A percentile compares a stretch with the other conserved stretches of the same genome.
These are phyloP conservation scores for Rhadinocentrus ornatus DNA, from an alignment of 2,797 vertebrate species.

Conservation along the genomic window DNA sequence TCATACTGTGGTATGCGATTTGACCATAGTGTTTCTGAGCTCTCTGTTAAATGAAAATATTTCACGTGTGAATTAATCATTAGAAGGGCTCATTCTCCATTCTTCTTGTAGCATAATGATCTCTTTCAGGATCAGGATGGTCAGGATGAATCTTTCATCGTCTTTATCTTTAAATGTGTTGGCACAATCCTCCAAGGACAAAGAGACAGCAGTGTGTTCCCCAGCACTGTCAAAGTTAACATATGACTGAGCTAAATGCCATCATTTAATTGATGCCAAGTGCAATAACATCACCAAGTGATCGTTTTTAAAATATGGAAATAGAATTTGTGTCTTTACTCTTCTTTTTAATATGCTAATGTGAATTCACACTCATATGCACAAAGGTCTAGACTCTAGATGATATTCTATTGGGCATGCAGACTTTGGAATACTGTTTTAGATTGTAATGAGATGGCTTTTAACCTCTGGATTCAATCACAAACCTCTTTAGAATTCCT, in stretches of 20 bases:
- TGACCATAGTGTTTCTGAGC: constrained; percentile 66
- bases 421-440: constrained; percentile 59
- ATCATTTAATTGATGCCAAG: constrained; percentile 74
- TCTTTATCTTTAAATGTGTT: constrained; percentile 72
- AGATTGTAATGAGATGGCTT: constrained; percentile 74
- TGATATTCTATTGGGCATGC: constrained; percentile 53
- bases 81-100: constrained; percentile 61
- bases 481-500: constrained; percentile 66
- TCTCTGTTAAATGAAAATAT: constrained; percentile 76
- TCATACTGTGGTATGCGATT: constrained; percentile 65
- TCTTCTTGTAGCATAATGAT: constrained; percentile 67
- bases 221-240: constrained; percentile 66
- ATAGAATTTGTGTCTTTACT: constrained; percentile 62
- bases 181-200: constrained; percentile 61
- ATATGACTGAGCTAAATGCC: constrained; percentile 70
- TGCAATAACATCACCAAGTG: constrained; percentile 70
- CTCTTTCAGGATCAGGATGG: constrained; percentile 56
- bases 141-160: constrained; percentile 74
- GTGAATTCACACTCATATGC: constrained; percentile 26
- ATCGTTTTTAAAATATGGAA: constrained; percentile 71
- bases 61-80: constrained; percentile 80
- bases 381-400: constrained; percentile 44
- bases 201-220: constrained; percentile 41
- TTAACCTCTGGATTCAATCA: constrained; percentile 63
- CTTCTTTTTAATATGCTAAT: constrained; percentile 68